A percentile compares a stretch with the other conserved stretches of the same genome.
phyloP scores from a whole-genome alignment of 2,888 invertebrate genomes.

The Brachyopa scutellaris region DNA sequence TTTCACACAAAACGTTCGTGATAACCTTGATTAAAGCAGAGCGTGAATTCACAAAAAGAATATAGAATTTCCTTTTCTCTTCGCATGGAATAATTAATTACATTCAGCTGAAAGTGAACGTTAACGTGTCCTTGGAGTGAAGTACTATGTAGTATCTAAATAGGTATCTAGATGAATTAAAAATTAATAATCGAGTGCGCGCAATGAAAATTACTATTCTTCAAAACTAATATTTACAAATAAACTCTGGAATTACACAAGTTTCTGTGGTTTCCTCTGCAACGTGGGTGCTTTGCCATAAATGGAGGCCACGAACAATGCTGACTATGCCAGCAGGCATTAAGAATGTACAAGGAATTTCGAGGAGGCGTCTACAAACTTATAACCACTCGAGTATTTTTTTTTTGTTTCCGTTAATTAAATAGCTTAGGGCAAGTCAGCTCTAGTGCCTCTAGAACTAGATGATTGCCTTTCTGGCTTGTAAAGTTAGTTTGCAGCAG shows the following conservation, averaged over 20 bases:
- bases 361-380: constrained; percentile 20
- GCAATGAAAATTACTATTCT: constrained; percentile 7
- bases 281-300: constrained; percentile 1
- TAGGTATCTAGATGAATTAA: no score
- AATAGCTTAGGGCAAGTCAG: constrained; percentile 16
- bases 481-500: no score
- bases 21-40: constrained; percentile 19
- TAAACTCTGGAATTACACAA: neutral
- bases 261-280: neutral
- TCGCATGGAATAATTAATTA: neutral
- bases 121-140: constrained; percentile 14
- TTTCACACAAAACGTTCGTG: constrained; percentile 20
- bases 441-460: neutral
- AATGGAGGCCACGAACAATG: neutral
- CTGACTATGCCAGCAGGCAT: neutral
- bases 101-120: neutral
- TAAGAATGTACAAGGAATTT: neutral
- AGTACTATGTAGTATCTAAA: no score
- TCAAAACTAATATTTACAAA: constrained; percentile 26
- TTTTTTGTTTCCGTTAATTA: constrained; percentile 2
- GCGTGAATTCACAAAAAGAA: neutral
- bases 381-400: constrained; percentile 4
- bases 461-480: neutral
- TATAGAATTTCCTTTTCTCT: neutral
- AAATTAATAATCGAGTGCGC: constrained; percentile 10